Evolutionary conservation across 2,797 vertebrate species (phyloP).

Genomic region (Brachyrhaphis roseni): DNA sequence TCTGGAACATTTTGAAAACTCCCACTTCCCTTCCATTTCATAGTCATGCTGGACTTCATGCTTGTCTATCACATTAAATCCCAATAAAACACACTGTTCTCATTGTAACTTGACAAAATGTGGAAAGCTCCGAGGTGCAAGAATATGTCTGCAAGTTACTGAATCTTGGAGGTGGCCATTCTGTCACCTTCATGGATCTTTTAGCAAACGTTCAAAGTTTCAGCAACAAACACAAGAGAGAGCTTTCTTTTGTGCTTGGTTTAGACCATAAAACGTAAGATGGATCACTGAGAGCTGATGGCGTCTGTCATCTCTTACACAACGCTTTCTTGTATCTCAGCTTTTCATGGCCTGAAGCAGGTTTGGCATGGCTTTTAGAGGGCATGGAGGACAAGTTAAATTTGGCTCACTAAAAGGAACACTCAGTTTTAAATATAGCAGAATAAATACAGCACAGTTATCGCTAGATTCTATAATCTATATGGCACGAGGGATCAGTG

Average conservation of each 20-base stretch:
- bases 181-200: not conserved
- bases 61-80: not conserved
- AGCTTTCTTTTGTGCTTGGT: constrained; percentile 43
- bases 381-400: constrained; percentile 16
- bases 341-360: constrained; percentile 5
- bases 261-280: constrained; percentile 6
- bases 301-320: not conserved
- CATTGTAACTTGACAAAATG: not conserved
- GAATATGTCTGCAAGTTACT: not conserved
- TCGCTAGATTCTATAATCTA: constrained; percentile 33
- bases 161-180: not conserved
- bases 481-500: constrained; percentile 67
- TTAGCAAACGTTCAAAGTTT: constrained; percentile 10
- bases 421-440: constrained; percentile 22
- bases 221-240: not conserved
- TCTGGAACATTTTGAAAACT: too few species aligned
- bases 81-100: not conserved
- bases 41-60: not conserved
- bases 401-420: constrained; percentile 29
- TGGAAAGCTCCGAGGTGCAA: not conserved
- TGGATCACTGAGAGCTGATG: not conserved
- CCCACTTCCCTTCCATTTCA: not conserved
- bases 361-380: constrained; percentile 45
- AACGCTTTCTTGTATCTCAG: not conserved
- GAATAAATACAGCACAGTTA: constrained; percentile 37